These are phyloP conservation scores for Tachyglossus aculeatus DNA, from an alignment of 2,797 vertebrate genomes.

Conservation along the genomic window DNA sequence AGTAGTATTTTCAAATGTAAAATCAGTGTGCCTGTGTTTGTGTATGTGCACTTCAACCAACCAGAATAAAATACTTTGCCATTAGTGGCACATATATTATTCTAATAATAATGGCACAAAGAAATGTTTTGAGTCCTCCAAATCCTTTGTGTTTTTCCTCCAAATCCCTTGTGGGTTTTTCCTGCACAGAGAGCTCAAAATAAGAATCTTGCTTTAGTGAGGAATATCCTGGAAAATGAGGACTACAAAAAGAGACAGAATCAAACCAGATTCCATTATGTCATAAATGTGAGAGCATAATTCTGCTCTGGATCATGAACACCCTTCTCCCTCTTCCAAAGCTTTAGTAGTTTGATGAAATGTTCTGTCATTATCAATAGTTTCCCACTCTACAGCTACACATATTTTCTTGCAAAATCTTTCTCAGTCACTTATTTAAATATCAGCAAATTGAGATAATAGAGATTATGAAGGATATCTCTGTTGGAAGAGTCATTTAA, in stretches of 20 bases:
- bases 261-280: neutral
- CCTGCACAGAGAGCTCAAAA: neutral
- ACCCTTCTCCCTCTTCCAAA: too few relatives aligned
- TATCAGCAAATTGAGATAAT: constrained; percentile 9
- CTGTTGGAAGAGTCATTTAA: constrained; percentile 22
- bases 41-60: too few relatives aligned
- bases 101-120: too few relatives aligned
- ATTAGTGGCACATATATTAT: too few relatives aligned
- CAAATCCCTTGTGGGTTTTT: neutral
- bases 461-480: constrained; percentile 18
- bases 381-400: constrained; percentile 21
- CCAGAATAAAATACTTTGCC: too few relatives aligned
- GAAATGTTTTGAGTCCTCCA: too few relatives aligned
- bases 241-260: neutral
- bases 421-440: constrained; percentile 27
- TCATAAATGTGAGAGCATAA: neutral
- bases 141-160: too few relatives aligned
- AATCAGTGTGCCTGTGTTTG: too few relatives aligned
- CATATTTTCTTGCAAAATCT: constrained; percentile 31
- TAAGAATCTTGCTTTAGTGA: neutral
- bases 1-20: too few relatives aligned
- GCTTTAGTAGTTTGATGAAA: neutral
- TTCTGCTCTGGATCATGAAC: neutral
- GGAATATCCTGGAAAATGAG: neutral
- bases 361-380: constrained; percentile 29